phyloP scores from a whole-genome alignment of 2,113 vertebrate species.

The Perognathus longimembris region DNA sequence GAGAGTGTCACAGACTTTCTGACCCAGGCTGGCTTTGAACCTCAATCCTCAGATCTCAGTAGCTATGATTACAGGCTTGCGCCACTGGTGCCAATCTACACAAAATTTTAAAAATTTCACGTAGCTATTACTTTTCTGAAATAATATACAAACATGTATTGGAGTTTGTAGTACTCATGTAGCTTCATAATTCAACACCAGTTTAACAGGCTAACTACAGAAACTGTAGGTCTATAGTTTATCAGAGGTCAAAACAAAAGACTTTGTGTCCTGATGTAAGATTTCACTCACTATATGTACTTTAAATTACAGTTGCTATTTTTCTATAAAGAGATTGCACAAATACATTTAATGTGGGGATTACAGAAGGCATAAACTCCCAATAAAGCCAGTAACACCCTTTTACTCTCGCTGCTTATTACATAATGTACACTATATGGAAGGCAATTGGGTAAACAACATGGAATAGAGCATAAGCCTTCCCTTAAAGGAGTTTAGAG shows the following conservation, averaged over 20 bases:
- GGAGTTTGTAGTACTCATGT: background rate
- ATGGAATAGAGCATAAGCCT: background rate
- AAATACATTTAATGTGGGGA: conserved; percentile 19
- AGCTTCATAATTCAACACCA: background rate
- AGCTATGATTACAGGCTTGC: no score
- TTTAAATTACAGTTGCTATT: conserved; percentile 17
- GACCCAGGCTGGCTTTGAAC: no score
- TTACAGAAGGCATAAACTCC: background rate
- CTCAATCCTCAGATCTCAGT: no score
- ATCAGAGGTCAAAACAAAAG: conserved; percentile 33
- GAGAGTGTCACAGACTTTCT: no score
- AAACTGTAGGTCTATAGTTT: background rate
- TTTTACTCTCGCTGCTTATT: conserved; percentile 1
- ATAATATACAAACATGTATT: background rate
- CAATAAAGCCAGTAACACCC: conserved; percentile 4
- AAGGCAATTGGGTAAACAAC: background rate
- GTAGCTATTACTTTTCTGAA: background rate
- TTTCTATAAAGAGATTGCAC: background rate
- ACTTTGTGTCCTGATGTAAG: background rate
- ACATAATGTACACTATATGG: background rate
- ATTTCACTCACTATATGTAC: background rate
- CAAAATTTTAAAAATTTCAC: conserved; percentile 3
- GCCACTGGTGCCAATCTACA: background rate
- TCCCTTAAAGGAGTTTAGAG: background rate
- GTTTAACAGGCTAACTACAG: conserved; percentile 5